These are phyloP conservation scores for Drosophila falleni DNA, from an alignment of 2,888 invertebrate genomes.

Conservation along the genomic window DNA sequence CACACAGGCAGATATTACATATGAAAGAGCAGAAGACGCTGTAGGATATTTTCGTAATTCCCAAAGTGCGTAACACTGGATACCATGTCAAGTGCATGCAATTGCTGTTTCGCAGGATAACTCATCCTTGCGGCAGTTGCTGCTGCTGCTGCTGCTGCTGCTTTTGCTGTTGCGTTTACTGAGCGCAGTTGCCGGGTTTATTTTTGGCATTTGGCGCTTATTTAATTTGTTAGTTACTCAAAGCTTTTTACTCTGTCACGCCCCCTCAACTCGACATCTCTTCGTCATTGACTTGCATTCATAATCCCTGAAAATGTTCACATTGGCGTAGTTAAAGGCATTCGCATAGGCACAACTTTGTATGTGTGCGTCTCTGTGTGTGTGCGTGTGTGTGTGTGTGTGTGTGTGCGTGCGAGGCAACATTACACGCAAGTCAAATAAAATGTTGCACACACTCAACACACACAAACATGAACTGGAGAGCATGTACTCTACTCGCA, in stretches of 20 bases:
- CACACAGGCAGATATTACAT: conserved; percentile 14
- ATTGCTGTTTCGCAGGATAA: conserved; percentile 18
- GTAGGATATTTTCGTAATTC: neutral
- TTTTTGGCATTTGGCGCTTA: conserved; percentile 47
- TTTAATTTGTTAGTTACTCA: conserved; percentile 51
- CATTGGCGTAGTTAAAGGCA: conserved; percentile 44
- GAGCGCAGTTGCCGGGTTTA: conserved; percentile 15
- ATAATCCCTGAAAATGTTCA: conserved; percentile 54
- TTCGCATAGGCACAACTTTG: conserved; percentile 52
- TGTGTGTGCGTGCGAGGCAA: conserved; percentile 41
- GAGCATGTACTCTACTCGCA: conserved; percentile 16
- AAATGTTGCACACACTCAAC: conserved; percentile 55
- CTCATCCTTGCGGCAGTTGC: conserved; percentile 16
- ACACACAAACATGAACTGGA: conserved; percentile 22
- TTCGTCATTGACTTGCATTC: conserved; percentile 47
- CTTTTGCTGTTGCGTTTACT: conserved; percentile 2
- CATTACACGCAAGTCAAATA: conserved; percentile 77
- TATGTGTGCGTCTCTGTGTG: conserved; percentile 18
- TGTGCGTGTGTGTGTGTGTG: neutral
- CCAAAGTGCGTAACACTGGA: conserved; percentile 11
- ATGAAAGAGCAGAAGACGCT: neutral
- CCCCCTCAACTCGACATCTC: neutral
- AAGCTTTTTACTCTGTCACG: neutral
- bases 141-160: neutral
- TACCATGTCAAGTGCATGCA: conserved; percentile 26